These are phyloP conservation scores for Thamnophis sirtalis DNA, from an alignment of 2,113 vertebrate genomes.

Conservation along the genomic window DNA sequence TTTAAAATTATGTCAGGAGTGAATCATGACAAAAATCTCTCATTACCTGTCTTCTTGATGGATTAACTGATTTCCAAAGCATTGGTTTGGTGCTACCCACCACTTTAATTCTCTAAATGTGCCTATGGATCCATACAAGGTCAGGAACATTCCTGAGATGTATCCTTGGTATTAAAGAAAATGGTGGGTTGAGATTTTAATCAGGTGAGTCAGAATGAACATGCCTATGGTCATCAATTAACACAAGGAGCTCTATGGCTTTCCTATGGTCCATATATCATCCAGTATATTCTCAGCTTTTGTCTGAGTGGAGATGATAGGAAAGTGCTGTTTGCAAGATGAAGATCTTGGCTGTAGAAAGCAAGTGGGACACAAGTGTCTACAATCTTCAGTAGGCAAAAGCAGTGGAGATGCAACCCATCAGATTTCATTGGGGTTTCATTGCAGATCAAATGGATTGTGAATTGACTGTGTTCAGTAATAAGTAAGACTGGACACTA, in stretches of 20 bases:
- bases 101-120: neutral
- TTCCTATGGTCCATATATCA: neutral
- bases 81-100: neutral
- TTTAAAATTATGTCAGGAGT: neutral
- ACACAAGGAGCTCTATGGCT: neutral
- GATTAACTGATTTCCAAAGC: neutral
- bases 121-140: neutral
- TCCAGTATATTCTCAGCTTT: neutral
- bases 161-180: neutral
- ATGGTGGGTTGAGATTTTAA: neutral
- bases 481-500: neutral
- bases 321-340: neutral
- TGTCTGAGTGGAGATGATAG: neutral
- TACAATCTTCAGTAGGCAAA: neutral
- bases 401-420: neutral
- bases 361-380: neutral
- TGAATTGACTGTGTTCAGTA: neutral
- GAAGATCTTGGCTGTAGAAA: neutral
- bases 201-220: neutral
- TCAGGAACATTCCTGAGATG: neutral
- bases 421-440: neutral
- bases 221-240: neutral
- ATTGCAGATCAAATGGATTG: neutral
- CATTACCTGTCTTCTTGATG: neutral
- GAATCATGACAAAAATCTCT: neutral